A percentile compares a stretch with the other conserved stretches of the same genome.
Conservation (phyloP, 2,113 vertebrate species). For the Meles meles region DNA sequence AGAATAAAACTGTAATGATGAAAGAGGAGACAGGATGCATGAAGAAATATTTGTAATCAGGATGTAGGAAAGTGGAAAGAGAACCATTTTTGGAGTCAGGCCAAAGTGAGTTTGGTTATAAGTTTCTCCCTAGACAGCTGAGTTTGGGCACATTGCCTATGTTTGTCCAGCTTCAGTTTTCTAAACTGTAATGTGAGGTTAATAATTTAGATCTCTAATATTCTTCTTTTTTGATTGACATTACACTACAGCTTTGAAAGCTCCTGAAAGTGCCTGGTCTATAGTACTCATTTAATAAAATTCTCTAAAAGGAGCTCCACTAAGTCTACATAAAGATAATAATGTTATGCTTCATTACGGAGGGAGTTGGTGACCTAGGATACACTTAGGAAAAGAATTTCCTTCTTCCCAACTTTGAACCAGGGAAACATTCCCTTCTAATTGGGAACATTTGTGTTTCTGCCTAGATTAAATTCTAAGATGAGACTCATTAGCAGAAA, state of each 20-base stretch:
- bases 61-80: background rate
- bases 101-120: background rate
- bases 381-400: background rate
- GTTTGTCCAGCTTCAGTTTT: slow-evolving; percentile 47
- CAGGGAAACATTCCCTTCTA: background rate
- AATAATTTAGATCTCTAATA: slow-evolving; percentile 33
- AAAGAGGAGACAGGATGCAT: background rate
- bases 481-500: background rate
- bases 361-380: background rate
- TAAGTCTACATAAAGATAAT: background rate
- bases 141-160: background rate
- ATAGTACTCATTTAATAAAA: slow-evolving; percentile 29
- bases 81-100: background rate
- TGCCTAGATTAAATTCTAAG: background rate
- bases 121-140: background rate
- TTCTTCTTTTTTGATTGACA: slow-evolving; percentile 36
- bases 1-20: slow-evolving; percentile 16
- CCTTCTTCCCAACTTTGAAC: background rate
- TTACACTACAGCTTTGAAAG: slow-evolving; percentile 32
- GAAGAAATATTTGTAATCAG: background rate
- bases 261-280: background rate
- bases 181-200: background rate
- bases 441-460: slow-evolving; percentile 19
- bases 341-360: background rate
- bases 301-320: background rate